Base-by-base conservation (phyloP, 2,797 vertebrate species). In the Muscicapa striata region DNA sequence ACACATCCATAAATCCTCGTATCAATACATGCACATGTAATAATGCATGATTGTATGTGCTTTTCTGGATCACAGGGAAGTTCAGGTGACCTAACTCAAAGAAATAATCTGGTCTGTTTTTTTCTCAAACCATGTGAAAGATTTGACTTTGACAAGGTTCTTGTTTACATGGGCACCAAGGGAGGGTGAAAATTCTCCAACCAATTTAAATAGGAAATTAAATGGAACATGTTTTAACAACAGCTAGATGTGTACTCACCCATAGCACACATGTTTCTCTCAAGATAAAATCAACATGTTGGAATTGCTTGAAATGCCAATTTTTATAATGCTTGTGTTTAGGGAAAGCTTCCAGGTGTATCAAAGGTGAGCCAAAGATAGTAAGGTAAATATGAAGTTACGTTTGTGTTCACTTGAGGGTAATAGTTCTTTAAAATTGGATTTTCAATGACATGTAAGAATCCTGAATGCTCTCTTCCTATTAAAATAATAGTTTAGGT, bases 301-400 rank as follows among this genome's bases (percentile, higher is more conserved):
- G 67, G 73, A 85, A 93, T 90, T 75, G 75, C 81, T 74, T 57
- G 67, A 72, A 87, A 86, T 58, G 69, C 41, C 43, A 64, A 54
- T 46, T 94, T 93, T 95, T 91, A 38, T 76, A 74, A 70, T 57
- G 32, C 59, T 77, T 87, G 57, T 30, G 40, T 29, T 84, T 27
- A 83, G 51, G 51, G 63, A 75, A 51, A 73, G 36, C 22, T 93
- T 94, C 91, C 84, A 94, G 49, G 38, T 80, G 15, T 23, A 54
- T 15, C 74, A 90, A 87, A 91, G 67, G 38, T 94, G 80, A 92
- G 62, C 87, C 95, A 95, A 94, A 89, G 74, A 94, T n/a, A 93
- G 74, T 62, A 94, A 81, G 55, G 80, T 84, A 94, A 93, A 80
- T 55, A 84, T n/a, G 32, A 95, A 89, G 76, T 64, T 87, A 40